A percentile compares a stretch with the other conserved stretches of the same genome.
Conservation (phyloP, 2,113 vertebrate species). For the Oncorhynchus masou region DNA sequence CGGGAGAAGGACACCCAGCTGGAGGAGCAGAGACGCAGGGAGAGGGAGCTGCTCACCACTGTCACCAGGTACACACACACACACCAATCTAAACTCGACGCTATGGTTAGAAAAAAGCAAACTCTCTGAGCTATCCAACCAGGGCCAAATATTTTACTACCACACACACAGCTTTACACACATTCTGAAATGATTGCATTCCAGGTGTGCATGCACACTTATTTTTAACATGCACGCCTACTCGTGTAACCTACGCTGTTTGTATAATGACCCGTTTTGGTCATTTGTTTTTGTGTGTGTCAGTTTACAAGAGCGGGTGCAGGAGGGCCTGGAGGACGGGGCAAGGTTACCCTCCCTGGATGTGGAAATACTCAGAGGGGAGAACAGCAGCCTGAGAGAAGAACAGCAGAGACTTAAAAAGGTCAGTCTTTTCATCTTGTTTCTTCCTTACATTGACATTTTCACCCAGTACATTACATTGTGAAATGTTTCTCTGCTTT, state of each 20-base stretch:
- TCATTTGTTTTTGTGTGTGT: slow-evolving; percentile 3
- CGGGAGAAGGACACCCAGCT: slow-evolving; percentile 81
- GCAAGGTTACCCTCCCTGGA: slow-evolving; percentile 73
- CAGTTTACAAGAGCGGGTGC: slow-evolving; percentile 87
- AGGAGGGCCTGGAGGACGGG: slow-evolving; percentile 80
- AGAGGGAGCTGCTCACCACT: slow-evolving; percentile 81
- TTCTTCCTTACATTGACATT: background rate
- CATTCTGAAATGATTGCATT: background rate
- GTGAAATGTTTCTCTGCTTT: no score
- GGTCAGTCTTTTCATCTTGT: slow-evolving; percentile 62
- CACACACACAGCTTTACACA: background rate
- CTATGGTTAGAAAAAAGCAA: no score
- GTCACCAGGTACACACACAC: slow-evolving; percentile 76
- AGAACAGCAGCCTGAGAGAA: slow-evolving; percentile 79
- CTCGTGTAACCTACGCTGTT: background rate
- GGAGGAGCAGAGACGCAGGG: slow-evolving; percentile 82
- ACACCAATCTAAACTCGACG: background rate
- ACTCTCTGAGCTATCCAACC: no score
- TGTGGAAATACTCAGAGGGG: slow-evolving; percentile 74
- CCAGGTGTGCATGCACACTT: background rate
- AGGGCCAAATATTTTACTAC: no score
- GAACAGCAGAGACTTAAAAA: slow-evolving; percentile 89
- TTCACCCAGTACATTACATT: no score
- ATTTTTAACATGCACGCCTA: background rate
- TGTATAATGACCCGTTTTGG: background rate